Percentiles rank a stretch among this genome's conserved stretches.
phyloP scores from a whole-genome alignment of 2,888 invertebrate genomes.

The Sarcophaga rosellei region DNA sequence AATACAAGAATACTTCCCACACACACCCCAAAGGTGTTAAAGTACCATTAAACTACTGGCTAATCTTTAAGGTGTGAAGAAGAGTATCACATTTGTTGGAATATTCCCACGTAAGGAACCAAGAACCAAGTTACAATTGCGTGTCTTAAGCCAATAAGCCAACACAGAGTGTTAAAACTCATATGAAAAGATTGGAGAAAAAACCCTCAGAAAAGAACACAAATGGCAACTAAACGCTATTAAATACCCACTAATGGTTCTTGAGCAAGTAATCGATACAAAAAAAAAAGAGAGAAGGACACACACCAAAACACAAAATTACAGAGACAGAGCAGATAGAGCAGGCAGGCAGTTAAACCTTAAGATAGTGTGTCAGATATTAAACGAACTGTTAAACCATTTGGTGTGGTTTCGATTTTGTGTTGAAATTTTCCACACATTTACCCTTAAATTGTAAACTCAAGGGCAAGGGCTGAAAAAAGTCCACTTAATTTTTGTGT shows the following conservation, averaged over 20 bases:
- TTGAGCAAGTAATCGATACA: constrained; percentile 18
- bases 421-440: constrained; percentile 16
- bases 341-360: constrained; percentile 22
- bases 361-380: constrained; percentile 53
- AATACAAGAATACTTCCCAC: constrained; percentile 75
- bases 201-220: background rate
- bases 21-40: constrained; percentile 74
- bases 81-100: constrained; percentile 70
- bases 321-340: constrained; percentile 21
- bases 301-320: constrained; percentile 36
- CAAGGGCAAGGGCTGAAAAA: constrained; percentile 11
- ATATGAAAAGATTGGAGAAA: constrained; percentile 48
- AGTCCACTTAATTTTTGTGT: no score
- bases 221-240: constrained; percentile 53
- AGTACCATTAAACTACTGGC: constrained; percentile 15
- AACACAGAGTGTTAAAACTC: constrained; percentile 45
- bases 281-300: constrained; percentile 23
- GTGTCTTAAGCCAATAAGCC: constrained; percentile 60
- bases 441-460: constrained; percentile 56
- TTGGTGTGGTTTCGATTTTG: constrained; percentile 38
- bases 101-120: constrained; percentile 77
- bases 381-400: constrained; percentile 51
- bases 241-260: constrained; percentile 61
- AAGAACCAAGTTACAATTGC: constrained; percentile 35
- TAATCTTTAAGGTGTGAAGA: constrained; percentile 18